Evolutionary conservation across 2,888 invertebrate genomes (phyloP).

Genomic region (Notocelia uddmanniana): DNA sequence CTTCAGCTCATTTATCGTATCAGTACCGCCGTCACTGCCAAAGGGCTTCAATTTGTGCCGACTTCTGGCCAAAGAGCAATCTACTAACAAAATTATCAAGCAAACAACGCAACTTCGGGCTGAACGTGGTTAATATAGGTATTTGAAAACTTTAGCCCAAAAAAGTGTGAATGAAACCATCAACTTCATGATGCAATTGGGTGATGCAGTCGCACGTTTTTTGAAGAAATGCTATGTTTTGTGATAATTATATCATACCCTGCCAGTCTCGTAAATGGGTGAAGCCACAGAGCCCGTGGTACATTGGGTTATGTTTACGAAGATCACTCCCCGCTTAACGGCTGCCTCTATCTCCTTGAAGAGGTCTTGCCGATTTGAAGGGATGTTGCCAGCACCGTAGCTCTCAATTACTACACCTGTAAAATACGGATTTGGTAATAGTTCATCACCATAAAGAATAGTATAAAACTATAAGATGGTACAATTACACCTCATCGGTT

Average conservation of each 20-base stretch:
- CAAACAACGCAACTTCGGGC: too few relatives aligned
- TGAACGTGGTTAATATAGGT: too few relatives aligned
- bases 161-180: too few relatives aligned
- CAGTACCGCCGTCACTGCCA: too few relatives aligned
- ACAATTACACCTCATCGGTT: neutral
- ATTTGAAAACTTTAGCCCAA: too few relatives aligned
- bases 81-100: too few relatives aligned
- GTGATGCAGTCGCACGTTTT: too few relatives aligned
- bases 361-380: constrained; percentile 93
- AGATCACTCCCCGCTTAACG: constrained; percentile 91
- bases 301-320: constrained; percentile 97
- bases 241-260: constrained; percentile 82
- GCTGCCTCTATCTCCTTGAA: constrained; percentile 90
- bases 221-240: too few relatives aligned
- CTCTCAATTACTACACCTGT: constrained; percentile 94
- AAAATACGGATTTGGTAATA: constrained; percentile 6
- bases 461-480: neutral
- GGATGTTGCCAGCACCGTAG: constrained; percentile 97
- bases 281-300: constrained; percentile 91
- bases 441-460: neutral
- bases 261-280: constrained; percentile 93
- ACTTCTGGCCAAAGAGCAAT: too few relatives aligned
- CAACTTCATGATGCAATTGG: too few relatives aligned
- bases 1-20: too few relatives aligned
- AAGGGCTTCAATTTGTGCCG: too few relatives aligned